A percentile compares a stretch with the other conserved stretches of the same genome.
phyloP scores from a whole-genome alignment of 2,888 invertebrate genomes.

The Nesidiocoris tenuis region DNA sequence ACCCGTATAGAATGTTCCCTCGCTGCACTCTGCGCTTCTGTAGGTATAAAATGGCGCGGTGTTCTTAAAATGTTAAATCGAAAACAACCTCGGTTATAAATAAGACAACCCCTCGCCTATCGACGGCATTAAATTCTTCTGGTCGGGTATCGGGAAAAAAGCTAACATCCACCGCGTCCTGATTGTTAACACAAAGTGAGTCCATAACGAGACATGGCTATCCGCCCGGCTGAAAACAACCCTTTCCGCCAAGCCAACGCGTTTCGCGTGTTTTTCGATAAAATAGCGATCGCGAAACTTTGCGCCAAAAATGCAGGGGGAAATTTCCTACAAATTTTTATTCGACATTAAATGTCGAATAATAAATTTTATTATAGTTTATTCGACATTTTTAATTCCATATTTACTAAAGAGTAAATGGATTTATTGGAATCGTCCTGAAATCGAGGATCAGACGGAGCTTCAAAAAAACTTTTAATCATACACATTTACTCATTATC shows the following conservation, averaged over 20 bases:
- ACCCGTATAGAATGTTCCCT: background rate
- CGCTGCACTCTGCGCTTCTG: background rate
- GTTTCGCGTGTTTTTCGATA: background rate
- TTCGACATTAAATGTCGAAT: no score
- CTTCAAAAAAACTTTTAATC: no score
- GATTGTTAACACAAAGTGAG: background rate
- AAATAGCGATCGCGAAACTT: no score
- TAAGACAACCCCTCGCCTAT: constrained; percentile 5
- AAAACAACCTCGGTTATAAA: constrained; percentile 29
- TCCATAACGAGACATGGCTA: background rate
- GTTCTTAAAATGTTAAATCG: constrained; percentile 38
- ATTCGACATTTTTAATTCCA: no score
- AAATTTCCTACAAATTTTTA: no score
- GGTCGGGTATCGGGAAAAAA: background rate
- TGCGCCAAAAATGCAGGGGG: no score
- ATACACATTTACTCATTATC: no score
- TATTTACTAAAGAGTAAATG: no score
- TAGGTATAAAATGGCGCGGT: background rate
- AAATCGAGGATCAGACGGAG: no score
- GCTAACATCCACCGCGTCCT: background rate
- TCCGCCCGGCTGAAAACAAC: background rate
- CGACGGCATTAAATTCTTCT: background rate
- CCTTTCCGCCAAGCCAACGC: background rate
- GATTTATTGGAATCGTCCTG: no score
- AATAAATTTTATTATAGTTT: no score